phyloP scores from a whole-genome alignment of 2,113 vertebrate species.

The Serinus canaria region DNA sequence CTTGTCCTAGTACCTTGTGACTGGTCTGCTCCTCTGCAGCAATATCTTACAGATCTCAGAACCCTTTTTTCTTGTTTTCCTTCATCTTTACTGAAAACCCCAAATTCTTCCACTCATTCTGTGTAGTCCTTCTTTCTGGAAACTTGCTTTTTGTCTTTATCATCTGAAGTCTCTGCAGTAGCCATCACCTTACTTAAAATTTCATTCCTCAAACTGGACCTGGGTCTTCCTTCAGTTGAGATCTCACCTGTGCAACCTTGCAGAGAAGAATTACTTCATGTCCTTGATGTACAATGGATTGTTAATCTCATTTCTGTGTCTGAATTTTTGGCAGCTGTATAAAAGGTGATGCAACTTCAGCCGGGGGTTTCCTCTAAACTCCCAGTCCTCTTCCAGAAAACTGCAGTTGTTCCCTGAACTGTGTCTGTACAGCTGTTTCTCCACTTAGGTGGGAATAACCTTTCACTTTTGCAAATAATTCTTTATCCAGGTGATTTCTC shows the following conservation, averaged over 20 bases:
- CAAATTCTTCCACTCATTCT: not conserved
- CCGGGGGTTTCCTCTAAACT: not conserved
- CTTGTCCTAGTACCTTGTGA: not conserved
- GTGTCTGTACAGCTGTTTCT: not conserved
- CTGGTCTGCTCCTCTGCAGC: not conserved
- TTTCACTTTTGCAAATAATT: not conserved
- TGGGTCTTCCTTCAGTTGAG: not conserved
- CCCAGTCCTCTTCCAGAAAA: not conserved
- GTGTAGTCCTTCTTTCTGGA: not conserved
- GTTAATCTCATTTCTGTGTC: not conserved
- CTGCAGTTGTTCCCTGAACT: not conserved
- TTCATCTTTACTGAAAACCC: not conserved
- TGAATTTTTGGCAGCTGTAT: not conserved
- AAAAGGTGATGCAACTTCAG: not conserved
- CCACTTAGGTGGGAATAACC: not conserved
- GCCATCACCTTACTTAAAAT: not conserved
- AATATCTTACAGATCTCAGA: not conserved
- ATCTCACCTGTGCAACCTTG: not conserved
- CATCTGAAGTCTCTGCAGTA: not conserved
- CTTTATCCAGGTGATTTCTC: not conserved
- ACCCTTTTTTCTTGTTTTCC: not conserved
- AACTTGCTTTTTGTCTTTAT: not conserved
- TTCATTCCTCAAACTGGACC: fast-evolving
- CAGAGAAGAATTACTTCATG: not conserved
- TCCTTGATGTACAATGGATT: not conserved